Evolutionary conservation across 2,797 vertebrate genomes (phyloP).

Genomic region (Hyperoplus immaculatus): DNA sequence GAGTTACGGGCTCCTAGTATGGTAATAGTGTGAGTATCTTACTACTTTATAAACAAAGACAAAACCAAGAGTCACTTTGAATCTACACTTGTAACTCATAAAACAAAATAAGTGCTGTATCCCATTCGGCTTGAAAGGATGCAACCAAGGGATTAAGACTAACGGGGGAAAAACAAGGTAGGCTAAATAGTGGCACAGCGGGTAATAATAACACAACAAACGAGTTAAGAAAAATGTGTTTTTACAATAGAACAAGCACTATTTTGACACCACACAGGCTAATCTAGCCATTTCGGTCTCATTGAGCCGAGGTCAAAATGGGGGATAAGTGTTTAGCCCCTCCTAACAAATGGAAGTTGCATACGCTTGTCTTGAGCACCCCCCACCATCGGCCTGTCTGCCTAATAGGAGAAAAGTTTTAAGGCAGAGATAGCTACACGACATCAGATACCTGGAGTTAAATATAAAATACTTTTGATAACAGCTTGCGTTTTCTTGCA

Average conservation of each 20-base stretch:
- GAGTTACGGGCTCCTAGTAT: too few relatives aligned
- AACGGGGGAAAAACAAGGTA: not conserved
- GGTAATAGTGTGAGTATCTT: not conserved
- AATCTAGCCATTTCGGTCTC: conserved; percentile 53
- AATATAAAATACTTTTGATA: not conserved
- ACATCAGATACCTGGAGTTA: conserved; percentile 6
- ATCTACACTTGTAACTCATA: not conserved
- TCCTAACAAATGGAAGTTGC: conserved; percentile 83
- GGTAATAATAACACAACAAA: not conserved
- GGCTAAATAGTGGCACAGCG: not conserved
- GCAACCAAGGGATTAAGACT: not conserved
- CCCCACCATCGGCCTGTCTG: conserved; percentile 64
- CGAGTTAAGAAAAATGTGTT: not conserved
- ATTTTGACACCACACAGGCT: conserved; percentile 27
- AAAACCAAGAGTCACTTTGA: not conserved
- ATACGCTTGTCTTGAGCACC: conserved; percentile 69
- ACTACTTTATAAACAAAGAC: not conserved
- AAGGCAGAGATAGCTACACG: conserved; percentile 35
- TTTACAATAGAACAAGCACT: conserved; percentile 12
- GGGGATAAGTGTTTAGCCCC: conserved; percentile 77
- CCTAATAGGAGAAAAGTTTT: conserved; percentile 58
- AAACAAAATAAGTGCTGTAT: not conserved
- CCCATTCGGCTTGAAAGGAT: not conserved
- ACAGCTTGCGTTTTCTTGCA: conserved; percentile 10
- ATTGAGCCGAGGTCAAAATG: conserved; percentile 82